A percentile compares a stretch with the other conserved stretches of the same genome.
phyloP scores from a whole-genome alignment of 1,140 invertebrate species.

The Trachymyrmex cornetzi region DNA sequence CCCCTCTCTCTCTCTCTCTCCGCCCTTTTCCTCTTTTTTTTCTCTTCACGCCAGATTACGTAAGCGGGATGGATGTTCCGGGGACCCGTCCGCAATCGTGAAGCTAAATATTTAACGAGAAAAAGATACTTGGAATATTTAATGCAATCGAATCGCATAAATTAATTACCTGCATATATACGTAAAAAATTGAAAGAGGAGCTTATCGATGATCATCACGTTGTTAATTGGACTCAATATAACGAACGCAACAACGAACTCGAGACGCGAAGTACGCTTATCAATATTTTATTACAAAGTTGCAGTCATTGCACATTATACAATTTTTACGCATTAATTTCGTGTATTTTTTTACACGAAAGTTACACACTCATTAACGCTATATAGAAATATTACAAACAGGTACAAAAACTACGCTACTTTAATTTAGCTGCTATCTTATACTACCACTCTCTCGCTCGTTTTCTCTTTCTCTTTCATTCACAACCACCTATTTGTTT shows the following conservation, averaged over 20 bases:
- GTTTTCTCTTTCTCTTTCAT: background rate
- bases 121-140: background rate
- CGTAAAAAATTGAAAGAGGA: background rate
- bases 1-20: no score
- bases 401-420: conserved; percentile 84
- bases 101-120: background rate
- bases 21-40: background rate
- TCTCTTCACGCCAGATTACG: background rate
- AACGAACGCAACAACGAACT: background rate
- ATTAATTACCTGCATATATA: background rate
- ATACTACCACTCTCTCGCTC: background rate
- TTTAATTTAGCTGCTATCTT: conserved; percentile 62
- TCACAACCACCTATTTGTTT: conserved; percentile 24
- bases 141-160: background rate
- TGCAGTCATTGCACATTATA: conserved; percentile 82
- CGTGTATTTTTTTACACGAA: conserved; percentile 73
- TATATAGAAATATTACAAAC: conserved; percentile 83
- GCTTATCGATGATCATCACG: background rate
- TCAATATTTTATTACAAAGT: conserved; percentile 80
- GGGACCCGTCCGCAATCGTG: no score
- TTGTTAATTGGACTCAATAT: background rate
- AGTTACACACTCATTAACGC: conserved; percentile 73
- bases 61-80: background rate
- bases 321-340: conserved; percentile 78
- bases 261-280: conserved; percentile 19